Conservation (phyloP, 2,797 vertebrate species). For the Liasis olivaceus region DNA sequence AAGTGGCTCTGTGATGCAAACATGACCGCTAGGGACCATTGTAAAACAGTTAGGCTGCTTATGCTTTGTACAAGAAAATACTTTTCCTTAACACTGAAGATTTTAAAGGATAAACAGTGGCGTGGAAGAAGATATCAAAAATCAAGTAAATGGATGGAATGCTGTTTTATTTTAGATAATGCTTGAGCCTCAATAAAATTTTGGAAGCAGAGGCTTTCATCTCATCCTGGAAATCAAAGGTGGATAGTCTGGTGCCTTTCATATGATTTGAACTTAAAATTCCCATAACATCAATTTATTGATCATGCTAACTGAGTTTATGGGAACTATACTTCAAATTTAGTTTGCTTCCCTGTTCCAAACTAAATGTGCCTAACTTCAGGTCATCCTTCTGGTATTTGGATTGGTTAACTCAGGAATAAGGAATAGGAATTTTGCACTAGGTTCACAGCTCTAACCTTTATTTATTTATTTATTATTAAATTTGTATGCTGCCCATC, state of each 20-base stretch:
- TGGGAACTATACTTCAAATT: not conserved
- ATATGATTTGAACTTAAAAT: not conserved
- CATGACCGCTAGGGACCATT: conserved; percentile 26
- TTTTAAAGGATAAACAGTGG: conserved; percentile 7
- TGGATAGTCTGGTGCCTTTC: not conserved
- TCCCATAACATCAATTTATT: not conserved
- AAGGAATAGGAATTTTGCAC: not conserved
- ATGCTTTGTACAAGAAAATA: conserved; percentile 22
- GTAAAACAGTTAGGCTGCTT: conserved; percentile 24
- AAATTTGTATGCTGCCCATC: no score
- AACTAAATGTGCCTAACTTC: not conserved
- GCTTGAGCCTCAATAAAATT: not conserved
- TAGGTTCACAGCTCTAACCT: not conserved
- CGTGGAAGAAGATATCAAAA: conserved; percentile 10
- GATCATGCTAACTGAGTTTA: not conserved
- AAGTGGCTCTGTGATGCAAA: conserved; percentile 50
- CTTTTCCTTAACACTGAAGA: conserved; percentile 13
- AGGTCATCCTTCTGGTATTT: not conserved
- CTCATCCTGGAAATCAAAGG: not conserved
- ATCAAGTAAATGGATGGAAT: not conserved
- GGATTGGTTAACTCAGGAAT: not conserved
- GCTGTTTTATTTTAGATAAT: not conserved
- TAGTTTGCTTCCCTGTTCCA: not conserved
- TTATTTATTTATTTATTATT: not conserved
- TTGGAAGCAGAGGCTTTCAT: not conserved